Conservation (phyloP, 37 sponge, comb jelly and placozoan genomes). For the Hexactinellida sp. region DNA sequence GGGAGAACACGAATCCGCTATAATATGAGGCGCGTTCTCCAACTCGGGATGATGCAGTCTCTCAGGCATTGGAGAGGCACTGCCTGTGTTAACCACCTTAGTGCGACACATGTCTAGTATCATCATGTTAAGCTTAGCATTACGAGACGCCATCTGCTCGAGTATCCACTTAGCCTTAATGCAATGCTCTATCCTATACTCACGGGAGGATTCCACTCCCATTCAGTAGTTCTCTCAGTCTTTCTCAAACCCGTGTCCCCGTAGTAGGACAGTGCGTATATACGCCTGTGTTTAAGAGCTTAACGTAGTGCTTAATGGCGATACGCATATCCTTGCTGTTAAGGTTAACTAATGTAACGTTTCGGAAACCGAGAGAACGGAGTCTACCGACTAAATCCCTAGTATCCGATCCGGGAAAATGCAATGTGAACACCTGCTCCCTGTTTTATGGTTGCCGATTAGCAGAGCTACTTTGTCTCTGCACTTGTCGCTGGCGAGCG, state of each 20-base stretch:
- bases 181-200: conserved; percentile 64
- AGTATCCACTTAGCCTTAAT: conserved; percentile 70
- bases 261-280: conserved; percentile 96
- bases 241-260: conserved; percentile 96
- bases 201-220: conserved; percentile 70
- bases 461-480: conserved; percentile 88
- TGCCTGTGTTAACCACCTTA: neutral
- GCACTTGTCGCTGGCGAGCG: conserved; percentile 25
- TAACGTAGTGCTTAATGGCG: conserved; percentile 61
- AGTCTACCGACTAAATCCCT: conserved; percentile 58
- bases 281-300: conserved; percentile 63
- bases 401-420: conserved; percentile 65
- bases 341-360: conserved; percentile 81
- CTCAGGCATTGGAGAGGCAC: neutral
- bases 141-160: conserved; percentile 57
- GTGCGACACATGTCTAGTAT: conserved; percentile 95
- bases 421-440: conserved; percentile 30
- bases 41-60: neutral
- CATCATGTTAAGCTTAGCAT: conserved; percentile 78
- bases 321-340: conserved; percentile 75
- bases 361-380: conserved; percentile 52
- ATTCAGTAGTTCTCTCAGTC: conserved; percentile 79
- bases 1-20: neutral
- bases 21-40: conserved; percentile 14
- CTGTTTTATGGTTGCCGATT: conserved; percentile 79